A percentile compares a stretch with the other conserved stretches of the same genome.
phyloP scores from a whole-genome alignment of 1,140 invertebrate species.

The Euura lappo region DNA sequence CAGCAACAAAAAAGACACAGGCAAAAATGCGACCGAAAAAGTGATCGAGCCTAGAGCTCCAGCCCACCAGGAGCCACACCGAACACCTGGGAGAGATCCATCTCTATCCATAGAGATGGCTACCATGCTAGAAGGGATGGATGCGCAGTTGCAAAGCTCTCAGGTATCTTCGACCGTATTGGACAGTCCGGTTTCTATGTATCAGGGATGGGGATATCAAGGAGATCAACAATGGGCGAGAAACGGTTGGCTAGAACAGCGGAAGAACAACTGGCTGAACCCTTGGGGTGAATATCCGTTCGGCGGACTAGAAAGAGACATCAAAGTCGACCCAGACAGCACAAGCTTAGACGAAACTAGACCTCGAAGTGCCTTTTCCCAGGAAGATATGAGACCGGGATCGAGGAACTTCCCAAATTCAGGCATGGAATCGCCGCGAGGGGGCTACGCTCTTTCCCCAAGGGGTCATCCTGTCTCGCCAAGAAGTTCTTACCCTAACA shows the following conservation, averaged over 20 bases:
- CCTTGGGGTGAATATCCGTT: conserved; percentile 64
- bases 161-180: conserved; percentile 82
- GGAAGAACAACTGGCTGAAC: conserved; percentile 56
- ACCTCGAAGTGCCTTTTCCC: conserved; percentile 49
- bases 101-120: conserved; percentile 68
- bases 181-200: conserved; percentile 71
- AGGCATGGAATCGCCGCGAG: conserved; percentile 39
- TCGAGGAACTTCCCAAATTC: conserved; percentile 48
- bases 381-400: conserved; percentile 51
- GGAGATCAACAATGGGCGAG: conserved; percentile 51
- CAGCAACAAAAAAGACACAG: conserved; percentile 53
- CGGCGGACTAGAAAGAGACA: conserved; percentile 53
- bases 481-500: conserved; percentile 41
- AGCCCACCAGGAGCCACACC: conserved; percentile 43
- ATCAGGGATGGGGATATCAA: conserved; percentile 59
- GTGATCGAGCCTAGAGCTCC: conserved; percentile 34
- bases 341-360: conserved; percentile 61
- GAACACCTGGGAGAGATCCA: conserved; percentile 44
- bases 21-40: conserved; percentile 43
- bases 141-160: conserved; percentile 79
- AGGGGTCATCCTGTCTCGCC: conserved; percentile 49
- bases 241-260: conserved; percentile 51
- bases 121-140: conserved; percentile 76
- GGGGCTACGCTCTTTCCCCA: conserved; percentile 41
- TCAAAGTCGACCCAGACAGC: conserved; percentile 72